phyloP scores from a whole-genome alignment of 2,888 invertebrate species.

The Aplocera efformata region DNA sequence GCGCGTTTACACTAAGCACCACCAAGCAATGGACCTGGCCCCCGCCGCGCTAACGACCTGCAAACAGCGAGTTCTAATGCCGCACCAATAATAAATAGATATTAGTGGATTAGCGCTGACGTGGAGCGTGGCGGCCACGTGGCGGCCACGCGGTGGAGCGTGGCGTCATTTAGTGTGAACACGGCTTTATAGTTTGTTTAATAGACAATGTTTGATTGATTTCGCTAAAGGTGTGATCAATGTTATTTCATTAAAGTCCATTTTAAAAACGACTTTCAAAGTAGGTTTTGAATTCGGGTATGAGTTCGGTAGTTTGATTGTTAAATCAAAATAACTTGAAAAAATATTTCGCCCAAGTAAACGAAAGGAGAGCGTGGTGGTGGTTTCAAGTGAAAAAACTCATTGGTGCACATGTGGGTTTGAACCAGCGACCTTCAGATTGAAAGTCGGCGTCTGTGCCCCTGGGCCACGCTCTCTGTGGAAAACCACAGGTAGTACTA shows the following conservation, averaged over 20 bases:
- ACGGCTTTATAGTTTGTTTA: conserved; percentile 13
- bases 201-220: conserved; percentile 12
- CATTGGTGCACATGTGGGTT: too few relatives aligned
- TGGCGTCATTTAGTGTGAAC: conserved; percentile 1
- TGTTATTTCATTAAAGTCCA: not conserved
- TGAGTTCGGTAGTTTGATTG: too few relatives aligned
- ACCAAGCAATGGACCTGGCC: conserved; percentile 7
- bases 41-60: conserved; percentile 60
- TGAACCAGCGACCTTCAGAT: too few relatives aligned
- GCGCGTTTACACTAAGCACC: conserved; percentile 42
- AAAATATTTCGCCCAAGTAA: too few relatives aligned
- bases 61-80: conserved; percentile 39
- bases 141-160: conserved; percentile 14
- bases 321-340: too few relatives aligned
- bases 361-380: too few relatives aligned
- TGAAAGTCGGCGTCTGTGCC: too few relatives aligned
- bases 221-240: conserved; percentile 5
- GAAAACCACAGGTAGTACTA: too few relatives aligned
- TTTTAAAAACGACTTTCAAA: too few relatives aligned
- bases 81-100: conserved; percentile 57
- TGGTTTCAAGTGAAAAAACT: too few relatives aligned
- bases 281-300: too few relatives aligned
- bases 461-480: too few relatives aligned
- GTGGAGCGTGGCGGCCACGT: conserved; percentile 35
- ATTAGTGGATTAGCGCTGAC: conserved; percentile 56